phyloP scores from a whole-genome alignment of 2,113 vertebrate species.

The Trematocara variabile region DNA sequence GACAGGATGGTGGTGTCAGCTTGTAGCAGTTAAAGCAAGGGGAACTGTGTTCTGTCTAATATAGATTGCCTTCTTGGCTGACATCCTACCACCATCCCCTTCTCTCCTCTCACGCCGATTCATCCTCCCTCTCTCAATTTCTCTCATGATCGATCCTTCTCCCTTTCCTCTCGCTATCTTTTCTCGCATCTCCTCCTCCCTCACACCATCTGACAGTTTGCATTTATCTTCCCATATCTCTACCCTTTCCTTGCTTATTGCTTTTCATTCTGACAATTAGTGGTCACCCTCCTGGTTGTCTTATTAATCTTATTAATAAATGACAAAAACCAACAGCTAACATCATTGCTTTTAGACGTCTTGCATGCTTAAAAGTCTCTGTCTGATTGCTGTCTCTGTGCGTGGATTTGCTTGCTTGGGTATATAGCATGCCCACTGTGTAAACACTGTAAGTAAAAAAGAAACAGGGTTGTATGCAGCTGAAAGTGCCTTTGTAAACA shows the following conservation, averaged over 20 bases:
- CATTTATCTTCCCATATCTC: slow-evolving; percentile 58
- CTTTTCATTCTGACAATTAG: slow-evolving; percentile 25
- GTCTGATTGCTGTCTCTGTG: background rate
- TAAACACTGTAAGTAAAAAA: background rate
- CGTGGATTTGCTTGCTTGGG: background rate
- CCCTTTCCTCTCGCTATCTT: slow-evolving; percentile 36
- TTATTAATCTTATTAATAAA: background rate
- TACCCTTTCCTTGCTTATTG: slow-evolving; percentile 30
- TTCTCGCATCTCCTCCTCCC: slow-evolving; percentile 58
- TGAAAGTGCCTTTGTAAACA: background rate
- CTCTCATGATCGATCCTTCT: slow-evolving; percentile 60
- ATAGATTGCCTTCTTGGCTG: slow-evolving; percentile 53
- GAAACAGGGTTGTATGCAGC: background rate
- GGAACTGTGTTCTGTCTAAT: slow-evolving; percentile 49
- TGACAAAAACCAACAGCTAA: background rate
- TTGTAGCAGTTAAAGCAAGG: slow-evolving; percentile 34
- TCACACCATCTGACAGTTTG: slow-evolving; percentile 68
- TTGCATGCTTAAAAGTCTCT: background rate
- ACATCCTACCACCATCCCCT: slow-evolving; percentile 44
- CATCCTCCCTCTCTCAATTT: slow-evolving; percentile 54
- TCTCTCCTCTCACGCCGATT: slow-evolving; percentile 16
- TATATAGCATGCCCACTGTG: background rate
- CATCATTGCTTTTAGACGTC: background rate
- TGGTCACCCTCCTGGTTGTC: slow-evolving; percentile 11
- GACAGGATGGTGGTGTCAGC: slow-evolving; percentile 28